A percentile compares a stretch with the other conserved stretches of the same genome.
Evolutionary conservation across 2,113 vertebrate species (phyloP).

Genomic region (Tringa solitaria): DNA sequence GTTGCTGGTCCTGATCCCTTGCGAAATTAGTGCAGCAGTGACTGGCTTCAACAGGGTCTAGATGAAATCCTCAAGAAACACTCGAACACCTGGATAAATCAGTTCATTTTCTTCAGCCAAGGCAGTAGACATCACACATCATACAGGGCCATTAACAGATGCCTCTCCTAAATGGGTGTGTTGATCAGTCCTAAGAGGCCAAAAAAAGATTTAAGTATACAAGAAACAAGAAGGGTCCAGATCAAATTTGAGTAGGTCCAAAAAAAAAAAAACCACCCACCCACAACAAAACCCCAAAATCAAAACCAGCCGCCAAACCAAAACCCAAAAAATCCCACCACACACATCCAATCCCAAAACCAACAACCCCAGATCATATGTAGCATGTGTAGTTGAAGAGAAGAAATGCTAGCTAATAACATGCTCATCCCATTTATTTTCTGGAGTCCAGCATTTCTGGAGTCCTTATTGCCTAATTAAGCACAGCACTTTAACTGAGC

Average conservation of each 20-base stretch:
- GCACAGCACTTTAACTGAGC: background rate
- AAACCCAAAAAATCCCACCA: background rate
- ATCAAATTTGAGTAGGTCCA: background rate
- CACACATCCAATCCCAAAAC: background rate
- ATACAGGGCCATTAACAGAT: slow-evolving; percentile 90
- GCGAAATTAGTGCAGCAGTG: slow-evolving; percentile 83
- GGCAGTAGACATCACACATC: slow-evolving; percentile 73
- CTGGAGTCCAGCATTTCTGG: background rate
- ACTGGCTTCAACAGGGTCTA: slow-evolving; percentile 74
- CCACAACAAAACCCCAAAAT: too few species aligned
- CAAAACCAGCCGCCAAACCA: too few species aligned
- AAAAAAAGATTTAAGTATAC: background rate
- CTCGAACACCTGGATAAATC: slow-evolving; percentile 69
- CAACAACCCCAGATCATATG: background rate
- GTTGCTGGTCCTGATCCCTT: slow-evolving; percentile 97
- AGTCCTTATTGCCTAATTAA: background rate
- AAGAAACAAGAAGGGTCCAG: background rate
- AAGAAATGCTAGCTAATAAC: background rate
- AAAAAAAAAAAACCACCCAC: background rate
- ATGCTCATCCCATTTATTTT: background rate
- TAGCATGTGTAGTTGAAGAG: background rate
- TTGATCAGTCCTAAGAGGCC: slow-evolving; percentile 79
- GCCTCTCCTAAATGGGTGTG: slow-evolving; percentile 76
- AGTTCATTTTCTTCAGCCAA: slow-evolving; percentile 76
- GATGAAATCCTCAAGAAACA: slow-evolving; percentile 72